Evolutionary conservation across 2,888 invertebrate genomes (phyloP), one percentile per base, ranked within the genome.

Genomic region (Dugesia japonica): DNA sequence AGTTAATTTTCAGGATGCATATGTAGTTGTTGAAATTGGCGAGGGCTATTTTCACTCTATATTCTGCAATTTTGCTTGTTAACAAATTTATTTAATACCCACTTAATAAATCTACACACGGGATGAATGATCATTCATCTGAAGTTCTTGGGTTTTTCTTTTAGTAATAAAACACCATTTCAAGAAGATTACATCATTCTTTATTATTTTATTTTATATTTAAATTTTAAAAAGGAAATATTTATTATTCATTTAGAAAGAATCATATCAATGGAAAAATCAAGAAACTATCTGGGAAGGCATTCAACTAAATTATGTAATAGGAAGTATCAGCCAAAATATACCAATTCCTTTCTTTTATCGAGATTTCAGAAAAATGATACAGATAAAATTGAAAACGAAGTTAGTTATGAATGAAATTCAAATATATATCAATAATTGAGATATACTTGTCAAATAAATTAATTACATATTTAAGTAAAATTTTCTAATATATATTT

Each of bases 201-300:
- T 38, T 38, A 38, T 38, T 38, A 38, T 38, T 38, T 13, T 38
- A 13, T 13, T 38, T 38, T 13, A 13, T 38, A 38, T 38, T 38
- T 13, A 9, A 13, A 38, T 38, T 38, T 13, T 56, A 7, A 20
- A 56, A 13, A 9, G 7, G 7, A n/a, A 7, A 1, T 56, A 13
- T 20, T 1, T 13, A 56, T 56, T 13, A 9, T 23, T 56, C 4
- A 9, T 56, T 56, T 23, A 56, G 56, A 56, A 56, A 56, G 23
- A 56, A 56, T n/a, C 56, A 56, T 56, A 56, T 56, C 56, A 56
- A 20, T n/a, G n/a, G 56, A 20, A 56, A 56, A 56, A 56, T 56
- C 56, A 7, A 56, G 17, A 56, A 56, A 23, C 56, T 23, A 56
- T 56, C 17, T 56, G 56, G 17, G 23, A 20, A n/a, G 56, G 23